Conservation (phyloP, 2,888 invertebrate genomes). For the Schizotus pectinicornis region DNA sequence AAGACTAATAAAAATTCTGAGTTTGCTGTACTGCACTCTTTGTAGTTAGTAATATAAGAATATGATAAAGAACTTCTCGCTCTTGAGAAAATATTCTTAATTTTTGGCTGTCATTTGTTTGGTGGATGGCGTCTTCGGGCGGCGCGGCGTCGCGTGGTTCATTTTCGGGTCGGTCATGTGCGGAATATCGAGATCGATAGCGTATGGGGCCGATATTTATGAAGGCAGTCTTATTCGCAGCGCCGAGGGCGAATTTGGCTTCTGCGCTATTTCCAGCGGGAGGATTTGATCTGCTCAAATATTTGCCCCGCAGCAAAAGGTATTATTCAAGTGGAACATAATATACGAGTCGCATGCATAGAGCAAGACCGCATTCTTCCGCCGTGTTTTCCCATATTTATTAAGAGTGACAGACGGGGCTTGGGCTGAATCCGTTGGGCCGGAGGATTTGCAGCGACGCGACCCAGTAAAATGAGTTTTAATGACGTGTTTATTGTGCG, state of each 20-base stretch:
- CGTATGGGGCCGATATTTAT: slow-evolving; percentile 16
- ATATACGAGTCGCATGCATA: slow-evolving; percentile 4
- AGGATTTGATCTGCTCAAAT: slow-evolving; percentile 40
- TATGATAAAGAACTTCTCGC: too few species aligned
- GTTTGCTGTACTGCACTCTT: too few species aligned
- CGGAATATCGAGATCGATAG: slow-evolving; percentile 10
- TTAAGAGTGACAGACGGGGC: slow-evolving; percentile 14
- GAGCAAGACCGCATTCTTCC: not conserved
- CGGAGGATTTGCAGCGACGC: slow-evolving; percentile 26
- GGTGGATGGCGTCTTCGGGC: too few species aligned
- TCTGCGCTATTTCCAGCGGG: slow-evolving; percentile 31
- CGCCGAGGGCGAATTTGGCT: slow-evolving; percentile 29
- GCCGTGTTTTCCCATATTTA: slow-evolving; percentile 12
- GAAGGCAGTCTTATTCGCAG: slow-evolving; percentile 22
- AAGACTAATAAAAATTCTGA: too few species aligned
- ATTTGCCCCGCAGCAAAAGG: slow-evolving; percentile 43
- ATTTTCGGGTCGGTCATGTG: too few species aligned
- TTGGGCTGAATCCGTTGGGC: slow-evolving; percentile 1
- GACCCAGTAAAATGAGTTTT: slow-evolving; percentile 48
- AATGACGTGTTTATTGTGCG: slow-evolving; percentile 51
- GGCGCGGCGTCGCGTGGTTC: too few species aligned
- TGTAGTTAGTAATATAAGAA: too few species aligned
- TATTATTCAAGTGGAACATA: slow-evolving; percentile 46
- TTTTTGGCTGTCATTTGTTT: too few species aligned
- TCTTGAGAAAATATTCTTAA: too few species aligned